phyloP scores from a whole-genome alignment of 1,140 invertebrate species.

The Rhopalosiphum maidis region DNA sequence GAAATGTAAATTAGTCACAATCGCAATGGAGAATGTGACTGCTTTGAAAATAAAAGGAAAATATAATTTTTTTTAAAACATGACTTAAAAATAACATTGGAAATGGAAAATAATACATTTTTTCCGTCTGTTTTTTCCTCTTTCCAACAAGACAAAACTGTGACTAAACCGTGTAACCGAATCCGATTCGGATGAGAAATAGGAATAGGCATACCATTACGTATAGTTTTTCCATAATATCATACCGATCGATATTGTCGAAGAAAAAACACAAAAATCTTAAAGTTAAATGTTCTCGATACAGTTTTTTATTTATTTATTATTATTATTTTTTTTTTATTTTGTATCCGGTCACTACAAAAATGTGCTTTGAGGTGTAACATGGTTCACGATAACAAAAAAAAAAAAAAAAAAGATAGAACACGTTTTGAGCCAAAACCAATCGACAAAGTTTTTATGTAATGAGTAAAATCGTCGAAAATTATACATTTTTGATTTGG shows the following conservation, averaged over 20 bases:
- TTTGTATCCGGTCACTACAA: slow-evolving; percentile 26
- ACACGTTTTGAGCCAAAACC: slow-evolving; percentile 6
- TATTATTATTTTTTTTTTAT: not conserved
- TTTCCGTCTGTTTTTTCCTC: not conserved
- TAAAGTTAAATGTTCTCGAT: slow-evolving; percentile 17
- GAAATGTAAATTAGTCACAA: slow-evolving; percentile 38
- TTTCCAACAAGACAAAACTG: slow-evolving; percentile 35
- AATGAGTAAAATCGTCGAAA: not conserved
- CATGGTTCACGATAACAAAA: not conserved
- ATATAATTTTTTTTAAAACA: not conserved
- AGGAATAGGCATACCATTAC: slow-evolving; percentile 42
- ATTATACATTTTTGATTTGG: not conserved
- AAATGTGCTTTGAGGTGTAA: slow-evolving; percentile 44
- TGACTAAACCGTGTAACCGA: slow-evolving; percentile 53
- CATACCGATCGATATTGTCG: slow-evolving; percentile 16
- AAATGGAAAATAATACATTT: slow-evolving; percentile 21
- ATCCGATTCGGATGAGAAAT: slow-evolving; percentile 45
- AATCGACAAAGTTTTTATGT: slow-evolving; percentile 25
- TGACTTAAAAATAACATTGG: not conserved
- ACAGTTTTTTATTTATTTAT: slow-evolving; percentile 22
- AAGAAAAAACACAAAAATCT: slow-evolving; percentile 15
- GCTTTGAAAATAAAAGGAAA: not conserved
- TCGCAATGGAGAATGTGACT: not conserved
- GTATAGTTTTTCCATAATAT: slow-evolving; percentile 41
- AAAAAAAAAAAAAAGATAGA: not conserved